These are phyloP conservation scores for Acholoe squamosa DNA, from an alignment of 2,888 invertebrate genomes.

Conservation along the genomic window DNA sequence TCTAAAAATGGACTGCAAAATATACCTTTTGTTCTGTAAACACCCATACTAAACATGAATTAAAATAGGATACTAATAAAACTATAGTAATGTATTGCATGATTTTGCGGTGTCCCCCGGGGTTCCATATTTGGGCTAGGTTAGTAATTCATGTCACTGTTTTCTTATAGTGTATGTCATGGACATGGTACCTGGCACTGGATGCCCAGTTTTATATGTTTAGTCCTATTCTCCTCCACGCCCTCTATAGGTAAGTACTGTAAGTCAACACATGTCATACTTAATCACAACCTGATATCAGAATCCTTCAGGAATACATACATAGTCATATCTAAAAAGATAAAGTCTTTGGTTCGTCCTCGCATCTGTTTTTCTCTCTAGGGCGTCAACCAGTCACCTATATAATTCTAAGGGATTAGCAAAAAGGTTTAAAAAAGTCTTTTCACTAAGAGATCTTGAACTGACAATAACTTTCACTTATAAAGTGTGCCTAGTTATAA, in stretches of 20 bases:
- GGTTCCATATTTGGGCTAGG: not conserved
- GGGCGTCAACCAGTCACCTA: no score
- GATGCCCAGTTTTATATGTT: slow-evolving; percentile 60
- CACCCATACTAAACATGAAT: not conserved
- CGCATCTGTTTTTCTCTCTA: no score
- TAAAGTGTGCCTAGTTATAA: not conserved
- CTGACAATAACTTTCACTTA: not conserved
- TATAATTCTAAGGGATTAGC: no score
- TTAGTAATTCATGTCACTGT: not conserved
- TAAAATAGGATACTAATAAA: not conserved
- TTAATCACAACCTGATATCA: no score
- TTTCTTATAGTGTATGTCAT: slow-evolving; percentile 62
- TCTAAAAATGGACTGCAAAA: no score
- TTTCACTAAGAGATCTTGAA: no score
- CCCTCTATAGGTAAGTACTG: slow-evolving; percentile 59
- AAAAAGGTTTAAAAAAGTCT: no score
- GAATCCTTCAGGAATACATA: no score
- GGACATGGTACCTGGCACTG: slow-evolving; percentile 62
- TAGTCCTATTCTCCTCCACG: slow-evolving; percentile 46
- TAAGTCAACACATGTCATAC: not conserved
- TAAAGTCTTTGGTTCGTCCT: no score
- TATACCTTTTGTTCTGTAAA: not conserved
- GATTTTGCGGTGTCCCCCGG: not conserved
- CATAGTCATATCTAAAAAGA: no score
- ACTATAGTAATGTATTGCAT: not conserved